phyloP scores from a whole-genome alignment of 2,797 vertebrate species.

The Chanos chanos region DNA sequence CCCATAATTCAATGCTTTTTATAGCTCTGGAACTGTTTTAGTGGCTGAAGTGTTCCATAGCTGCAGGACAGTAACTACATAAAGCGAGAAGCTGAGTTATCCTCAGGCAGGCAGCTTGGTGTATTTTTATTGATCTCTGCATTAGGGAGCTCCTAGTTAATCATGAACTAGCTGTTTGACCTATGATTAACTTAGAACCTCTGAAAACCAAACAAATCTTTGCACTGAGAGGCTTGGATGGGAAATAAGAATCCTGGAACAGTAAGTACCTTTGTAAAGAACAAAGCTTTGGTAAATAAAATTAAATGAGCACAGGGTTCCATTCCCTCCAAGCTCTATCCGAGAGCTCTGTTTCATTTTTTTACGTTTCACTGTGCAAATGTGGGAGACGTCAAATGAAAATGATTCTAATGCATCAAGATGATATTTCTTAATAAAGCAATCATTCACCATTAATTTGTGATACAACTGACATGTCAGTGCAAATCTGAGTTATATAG shows the following conservation, averaged over 20 bases:
- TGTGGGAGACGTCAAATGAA: too few relatives aligned
- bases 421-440: too few relatives aligned
- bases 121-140: background rate
- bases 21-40: constrained; percentile 6
- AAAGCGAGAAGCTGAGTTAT: background rate
- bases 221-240: background rate
- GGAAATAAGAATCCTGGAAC: background rate
- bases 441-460: too few relatives aligned
- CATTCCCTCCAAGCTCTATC: too few relatives aligned
- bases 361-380: too few relatives aligned
- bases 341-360: too few relatives aligned
- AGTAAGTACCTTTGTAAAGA: too few relatives aligned
- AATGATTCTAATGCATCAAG: too few relatives aligned
- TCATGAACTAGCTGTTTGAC: constrained; percentile 60
- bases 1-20: constrained; percentile 30
- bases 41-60: constrained; percentile 13
- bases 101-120: constrained; percentile 7
- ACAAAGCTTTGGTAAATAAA: background rate
- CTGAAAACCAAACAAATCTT: background rate
- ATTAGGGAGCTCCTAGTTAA: constrained; percentile 57
- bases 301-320: too few relatives aligned
- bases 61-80: background rate
- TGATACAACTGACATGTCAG: too few relatives aligned
- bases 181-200: constrained; percentile 19
- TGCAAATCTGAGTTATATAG: too few relatives aligned